Conservation (phyloP, 2,888 invertebrate genomes). For the Cataglyphis rosenhaueri region DNA sequence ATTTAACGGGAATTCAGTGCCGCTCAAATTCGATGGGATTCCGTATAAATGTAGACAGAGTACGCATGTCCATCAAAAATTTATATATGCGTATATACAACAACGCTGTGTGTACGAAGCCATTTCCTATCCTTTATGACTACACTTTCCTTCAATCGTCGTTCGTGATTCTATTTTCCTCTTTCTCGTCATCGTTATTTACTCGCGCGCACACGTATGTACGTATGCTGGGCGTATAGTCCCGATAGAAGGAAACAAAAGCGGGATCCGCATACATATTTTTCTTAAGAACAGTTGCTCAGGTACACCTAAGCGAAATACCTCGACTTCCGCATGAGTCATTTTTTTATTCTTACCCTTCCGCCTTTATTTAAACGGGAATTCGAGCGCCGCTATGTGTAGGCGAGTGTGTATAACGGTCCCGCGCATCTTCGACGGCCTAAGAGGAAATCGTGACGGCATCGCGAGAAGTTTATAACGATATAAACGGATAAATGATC, state of each 20-base stretch:
- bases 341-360: slow-evolving; percentile 75
- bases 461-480: slow-evolving; percentile 71
- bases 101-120: slow-evolving; percentile 51
- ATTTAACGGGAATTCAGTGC: slow-evolving; percentile 38
- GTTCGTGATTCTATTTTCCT: slow-evolving; percentile 66
- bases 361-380: slow-evolving; percentile 72
- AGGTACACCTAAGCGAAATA: slow-evolving; percentile 63
- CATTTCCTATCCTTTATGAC: slow-evolving; percentile 61
- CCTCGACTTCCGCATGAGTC: slow-evolving; percentile 64
- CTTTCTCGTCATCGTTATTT: slow-evolving; percentile 54
- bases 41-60: slow-evolving; percentile 37
- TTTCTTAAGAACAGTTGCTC: slow-evolving; percentile 53
- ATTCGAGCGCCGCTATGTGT: slow-evolving; percentile 56
- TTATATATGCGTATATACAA: slow-evolving; percentile 58
- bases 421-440: slow-evolving; percentile 58
- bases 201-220: background rate
- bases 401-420: slow-evolving; percentile 40
- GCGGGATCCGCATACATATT: slow-evolving; percentile 48
- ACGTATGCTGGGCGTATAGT: background rate
- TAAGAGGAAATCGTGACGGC: slow-evolving; percentile 74
- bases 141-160: slow-evolving; percentile 56
- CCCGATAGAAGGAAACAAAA: slow-evolving; percentile 65
- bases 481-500: slow-evolving; percentile 69
- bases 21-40: slow-evolving; percentile 37
- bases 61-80: slow-evolving; percentile 55